Base-by-base conservation (phyloP, 2,888 invertebrate genomes). In the Cataglyphis livida region DNA sequence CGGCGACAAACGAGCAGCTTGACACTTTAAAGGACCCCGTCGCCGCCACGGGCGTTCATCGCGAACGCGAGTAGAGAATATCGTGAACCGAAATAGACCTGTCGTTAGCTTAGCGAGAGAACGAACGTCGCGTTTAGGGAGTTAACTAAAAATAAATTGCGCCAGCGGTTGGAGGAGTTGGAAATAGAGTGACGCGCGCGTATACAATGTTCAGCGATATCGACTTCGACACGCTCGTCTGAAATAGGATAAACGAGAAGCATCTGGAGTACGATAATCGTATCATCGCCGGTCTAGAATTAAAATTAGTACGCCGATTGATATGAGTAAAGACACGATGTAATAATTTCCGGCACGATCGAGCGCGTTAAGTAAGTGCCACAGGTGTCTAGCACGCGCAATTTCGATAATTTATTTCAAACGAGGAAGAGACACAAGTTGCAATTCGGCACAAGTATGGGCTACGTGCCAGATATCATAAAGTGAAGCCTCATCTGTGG, bases 81-180 rank as follows among this genome's bases (percentile, higher is more conserved):
- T 86, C n/a, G 51, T n/a, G n/a, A 79, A 61, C 78, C 59, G 66
- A 84, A 86, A 86, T 84, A 78, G 78, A 86, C 57, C 81, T 75
- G 28, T 54, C 18, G 64, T 35, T 65, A n/a, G 62, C 62, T 74
- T 61, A 28, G 85, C 64, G 73, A 71, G 76, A 48, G 82, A 78
- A 73, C 59, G 59, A 51, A 51, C 21, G 21, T n/a, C 51, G n/a
- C 51, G 51, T n/a, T 41, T 57, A 54, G 64, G 41, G 21, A 41
- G 41, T 64, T 64, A 64, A 64, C 64, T 64, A 64, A 64, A 64
- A 64, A 64, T 64, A 64, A 38, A 64, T 64, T 38, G 15, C 21
- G 38, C 41, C 64, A 6, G 38, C 21, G n/a, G 7, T 25, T 18
- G 44, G 44, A 25, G 21, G 10, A n/a, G 41, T 28, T 12, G n/a